These are phyloP conservation scores for Heliocidaris tuberculata DNA, from an alignment of 35 echinoderm and acorn worm genomes.

Conservation along the genomic window DNA sequence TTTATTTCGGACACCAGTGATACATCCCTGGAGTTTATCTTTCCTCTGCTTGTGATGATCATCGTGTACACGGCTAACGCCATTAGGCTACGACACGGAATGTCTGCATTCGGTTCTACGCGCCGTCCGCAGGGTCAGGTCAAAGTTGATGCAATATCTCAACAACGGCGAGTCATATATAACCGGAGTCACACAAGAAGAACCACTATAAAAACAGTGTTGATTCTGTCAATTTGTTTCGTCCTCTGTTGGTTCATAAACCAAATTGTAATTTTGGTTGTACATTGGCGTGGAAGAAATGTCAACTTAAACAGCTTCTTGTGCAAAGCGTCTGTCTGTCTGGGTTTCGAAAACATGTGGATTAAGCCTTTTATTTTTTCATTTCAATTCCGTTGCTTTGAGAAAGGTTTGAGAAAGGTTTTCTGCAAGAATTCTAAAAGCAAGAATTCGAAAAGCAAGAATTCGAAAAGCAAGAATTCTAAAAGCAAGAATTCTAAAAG, in stretches of 20 bases:
- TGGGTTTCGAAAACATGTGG: conserved; percentile 59
- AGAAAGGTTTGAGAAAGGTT: not conserved
- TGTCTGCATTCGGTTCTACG: no score
- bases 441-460: no score
- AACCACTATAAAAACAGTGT: not conserved
- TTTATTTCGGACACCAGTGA: not conserved
- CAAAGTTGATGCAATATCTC: not conserved
- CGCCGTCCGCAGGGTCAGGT: not conserved
- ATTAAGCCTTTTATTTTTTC: conserved; percentile 66
- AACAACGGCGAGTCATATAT: not conserved
- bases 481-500: no score
- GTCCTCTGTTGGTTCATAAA: conserved; percentile 50
- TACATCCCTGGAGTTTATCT: not conserved
- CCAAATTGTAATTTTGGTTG: conserved; percentile 23
- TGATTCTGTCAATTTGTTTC: not conserved
- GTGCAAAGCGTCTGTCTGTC: not conserved
- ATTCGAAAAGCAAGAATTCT: no score
- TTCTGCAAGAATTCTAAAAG: not conserved
- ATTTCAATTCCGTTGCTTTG: conserved; percentile 39
- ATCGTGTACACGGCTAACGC: conserved; percentile 47
- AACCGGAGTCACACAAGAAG: not conserved
- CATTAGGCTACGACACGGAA: no score
- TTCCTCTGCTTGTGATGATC: conserved; percentile 50
- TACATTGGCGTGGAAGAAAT: not conserved
- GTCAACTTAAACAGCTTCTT: not conserved